Evolutionary conservation across 2,113 vertebrate species (phyloP), one percentile per base, ranked within the genome.

Genomic region (Syngnathus typhle): DNA sequence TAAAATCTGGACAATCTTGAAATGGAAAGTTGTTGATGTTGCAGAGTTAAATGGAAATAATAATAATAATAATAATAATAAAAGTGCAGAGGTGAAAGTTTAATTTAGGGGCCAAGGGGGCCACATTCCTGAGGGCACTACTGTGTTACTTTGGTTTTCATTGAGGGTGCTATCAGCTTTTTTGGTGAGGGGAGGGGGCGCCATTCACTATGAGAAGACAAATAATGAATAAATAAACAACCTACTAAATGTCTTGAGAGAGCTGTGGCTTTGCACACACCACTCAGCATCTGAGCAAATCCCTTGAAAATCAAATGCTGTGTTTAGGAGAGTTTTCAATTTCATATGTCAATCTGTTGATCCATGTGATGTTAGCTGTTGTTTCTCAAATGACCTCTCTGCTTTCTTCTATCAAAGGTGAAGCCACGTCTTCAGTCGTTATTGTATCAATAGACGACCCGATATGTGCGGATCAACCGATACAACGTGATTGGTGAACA

Each of bases 401-500:
- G 21, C 36, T 8, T 32, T 38, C 6, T 16, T 1, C 36, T 6
- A 37, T 69, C 21, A 74, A 60, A 74, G 16, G 19, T 62, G 46
- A 44, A 43, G 60, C 59, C 60, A 47, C 41, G 32, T 1, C 59
- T 67, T 76, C 23, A 73, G 68, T 68, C 66, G 58, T 27, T 55
- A 69, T 61, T 65, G 61, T 70, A 52, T 21, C 37, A 13, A 51
- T 36, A 52, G 13, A 12, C 44, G 38, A 65, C 41, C 49, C 52
- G 47, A 72, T 68, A 46, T 68, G 27, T 23, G 43, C 39, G 39
- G 64, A 65, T 69, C 60, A 70, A 36, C 7, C 13, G 32, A 47
- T 56, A 36, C 7, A 62, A 39, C 66, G 23, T 62, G 64, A 78
- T 62, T 4, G 18, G 21, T 56, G 12, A 83, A 80, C 51, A 68